phyloP scores from a whole-genome alignment of 2,888 invertebrate genomes.

The Entomobrya multifasciata region DNA sequence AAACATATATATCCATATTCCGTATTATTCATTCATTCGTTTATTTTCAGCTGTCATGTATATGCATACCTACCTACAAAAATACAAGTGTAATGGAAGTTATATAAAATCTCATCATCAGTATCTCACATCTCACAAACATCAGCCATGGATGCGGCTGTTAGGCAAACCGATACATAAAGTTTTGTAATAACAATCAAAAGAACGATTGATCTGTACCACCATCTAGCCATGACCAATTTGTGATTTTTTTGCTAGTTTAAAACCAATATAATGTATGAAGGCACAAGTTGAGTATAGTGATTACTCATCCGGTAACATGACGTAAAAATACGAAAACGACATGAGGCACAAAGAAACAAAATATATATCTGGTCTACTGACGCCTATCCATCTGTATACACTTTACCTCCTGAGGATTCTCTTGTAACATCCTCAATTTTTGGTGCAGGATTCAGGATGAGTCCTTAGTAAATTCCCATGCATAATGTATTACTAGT shows the following conservation, averaged over 20 bases:
- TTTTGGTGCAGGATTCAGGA: conserved; percentile 8
- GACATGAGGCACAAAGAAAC: not conserved
- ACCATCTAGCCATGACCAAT: conserved; percentile 39
- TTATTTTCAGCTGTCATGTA: not conserved
- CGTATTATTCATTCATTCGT: conserved; percentile 1
- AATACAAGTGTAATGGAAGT: not conserved
- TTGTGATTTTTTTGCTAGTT: conserved; percentile 25
- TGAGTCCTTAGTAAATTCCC: conserved; percentile 2
- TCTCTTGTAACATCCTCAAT: too few species aligned
- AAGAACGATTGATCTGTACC: not conserved
- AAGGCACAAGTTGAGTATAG: too few species aligned
- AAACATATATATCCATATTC: conserved; percentile 26
- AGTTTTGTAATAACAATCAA: not conserved
- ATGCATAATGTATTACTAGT: conserved; percentile 23
- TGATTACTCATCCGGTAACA: not conserved
- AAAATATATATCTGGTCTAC: not conserved
- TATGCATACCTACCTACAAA: not conserved
- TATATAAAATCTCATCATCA: not conserved
- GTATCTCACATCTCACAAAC: not conserved
- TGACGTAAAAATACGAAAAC: not conserved
- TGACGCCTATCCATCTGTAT: not conserved
- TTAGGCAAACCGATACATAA: not conserved
- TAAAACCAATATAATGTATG: not conserved
- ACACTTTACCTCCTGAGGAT: not conserved
- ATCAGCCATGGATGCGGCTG: not conserved